Evolutionary conservation across 2,888 invertebrate genomes (phyloP), one percentile per base, ranked within the genome.

Genomic region (Arenicola marina): DNA sequence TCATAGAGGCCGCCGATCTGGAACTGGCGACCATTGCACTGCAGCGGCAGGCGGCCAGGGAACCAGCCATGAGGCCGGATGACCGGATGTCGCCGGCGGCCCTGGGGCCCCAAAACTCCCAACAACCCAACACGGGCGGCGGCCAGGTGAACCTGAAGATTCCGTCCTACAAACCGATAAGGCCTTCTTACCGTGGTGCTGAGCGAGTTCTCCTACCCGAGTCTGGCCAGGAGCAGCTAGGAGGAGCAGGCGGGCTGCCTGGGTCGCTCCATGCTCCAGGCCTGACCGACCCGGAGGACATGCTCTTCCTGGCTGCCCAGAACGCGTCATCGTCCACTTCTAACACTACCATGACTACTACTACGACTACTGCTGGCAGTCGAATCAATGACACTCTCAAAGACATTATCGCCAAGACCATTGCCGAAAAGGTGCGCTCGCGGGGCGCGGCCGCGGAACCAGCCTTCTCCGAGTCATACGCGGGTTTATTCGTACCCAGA

Each of bases 401-500:
- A 78, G 93, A 94, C 82, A 92, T 93, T 72, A 94, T 95, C 80
- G 92, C 92, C 69, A 93, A 92, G 82, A 93, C 91, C 84, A 93
- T 95, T 79, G 92, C 91, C 83, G 91, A 93, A 79, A 93, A 91
- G 83, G 75, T 82, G 29, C 65, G 65, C 21, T 61, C 61, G 15
- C 64, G 68, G 15, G 56, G 11, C 7, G 18, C 7, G 48, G 7
- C 48, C n/a, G 24, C 24, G 11, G 48, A 48, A 7, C 18, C 18
- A n/a, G 26, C 11, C 7, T 11, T 48, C 26, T 7, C 26, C 26
- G 15, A 11, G 7, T 48, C 48, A n/a, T n/a, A n/a, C n/a, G n/a
- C n/a, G n/a, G n/a, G n/a, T n/a, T n/a, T n/a, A n/a, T n/a, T n/a
- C n/a, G n/a, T n/a, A n/a, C n/a, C n/a, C n/a, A n/a, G n/a, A n/a